These are phyloP conservation scores for Cotesia vestalis DNA, from an alignment of 1,140 invertebrate genomes.

Conservation along the genomic window DNA sequence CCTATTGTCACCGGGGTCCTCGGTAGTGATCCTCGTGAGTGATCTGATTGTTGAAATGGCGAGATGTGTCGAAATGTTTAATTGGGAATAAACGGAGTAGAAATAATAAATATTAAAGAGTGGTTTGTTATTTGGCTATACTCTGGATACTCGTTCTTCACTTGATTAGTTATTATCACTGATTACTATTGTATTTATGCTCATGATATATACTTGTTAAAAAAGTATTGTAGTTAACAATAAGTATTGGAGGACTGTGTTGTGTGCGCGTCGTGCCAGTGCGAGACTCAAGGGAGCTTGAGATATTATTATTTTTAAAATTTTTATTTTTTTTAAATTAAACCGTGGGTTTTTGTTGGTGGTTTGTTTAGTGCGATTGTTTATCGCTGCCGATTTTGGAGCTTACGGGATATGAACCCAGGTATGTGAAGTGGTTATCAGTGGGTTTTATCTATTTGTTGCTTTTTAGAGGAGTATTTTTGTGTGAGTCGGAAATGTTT, in stretches of 20 bases:
- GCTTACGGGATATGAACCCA: slow-evolving; percentile 63
- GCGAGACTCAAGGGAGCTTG: too few relatives aligned
- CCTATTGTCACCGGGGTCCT: slow-evolving; percentile 25
- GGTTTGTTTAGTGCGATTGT: slow-evolving; percentile 35
- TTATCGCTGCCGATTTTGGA: slow-evolving; percentile 53
- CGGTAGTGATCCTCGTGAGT: slow-evolving; percentile 24
- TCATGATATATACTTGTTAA: too few relatives aligned
- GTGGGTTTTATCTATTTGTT: not conserved
- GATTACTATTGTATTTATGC: too few relatives aligned
- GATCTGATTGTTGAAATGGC: not conserved
- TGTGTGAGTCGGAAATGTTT: not conserved
- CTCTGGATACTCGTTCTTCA: too few relatives aligned
- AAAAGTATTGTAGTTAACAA: too few relatives aligned
- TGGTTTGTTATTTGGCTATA: too few relatives aligned
- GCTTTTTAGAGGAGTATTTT: not conserved
- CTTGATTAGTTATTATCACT: too few relatives aligned
- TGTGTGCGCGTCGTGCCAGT: too few relatives aligned
- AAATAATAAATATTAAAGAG: not conserved
- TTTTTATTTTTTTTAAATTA: too few relatives aligned
- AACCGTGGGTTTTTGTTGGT: not conserved
- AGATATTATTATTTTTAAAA: too few relatives aligned
- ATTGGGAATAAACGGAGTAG: not conserved
- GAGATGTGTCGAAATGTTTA: slow-evolving; percentile 1
- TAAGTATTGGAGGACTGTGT: too few relatives aligned
- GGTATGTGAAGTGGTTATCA: slow-evolving; percentile 50